Conservation (phyloP, 2,113 vertebrate species). For the Hippopotamus amphibius region DNA sequence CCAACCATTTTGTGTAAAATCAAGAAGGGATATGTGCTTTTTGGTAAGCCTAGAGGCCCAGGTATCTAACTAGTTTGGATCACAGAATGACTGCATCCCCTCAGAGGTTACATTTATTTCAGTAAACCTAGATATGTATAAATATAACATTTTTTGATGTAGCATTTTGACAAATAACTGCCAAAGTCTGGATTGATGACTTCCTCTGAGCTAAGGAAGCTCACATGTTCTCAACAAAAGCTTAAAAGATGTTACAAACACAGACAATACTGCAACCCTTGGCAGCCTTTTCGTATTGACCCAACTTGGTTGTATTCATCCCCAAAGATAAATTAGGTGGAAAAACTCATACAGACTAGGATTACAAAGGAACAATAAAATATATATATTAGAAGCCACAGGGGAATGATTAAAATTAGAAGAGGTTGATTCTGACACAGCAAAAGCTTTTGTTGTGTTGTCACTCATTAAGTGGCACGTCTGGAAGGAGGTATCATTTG, state of each 20-base stretch:
- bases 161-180: slow-evolving; percentile 64
- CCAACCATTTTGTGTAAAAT: slow-evolving; percentile 68
- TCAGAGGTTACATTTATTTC: slow-evolving; percentile 72
- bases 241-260: not conserved
- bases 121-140: slow-evolving; percentile 48
- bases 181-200: slow-evolving; percentile 23
- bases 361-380: not conserved
- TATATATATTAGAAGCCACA: not conserved
- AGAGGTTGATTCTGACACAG: not conserved
- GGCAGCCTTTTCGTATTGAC: not conserved
- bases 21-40: slow-evolving; percentile 57
- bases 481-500: slow-evolving; percentile 12
- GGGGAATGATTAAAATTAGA: slow-evolving; percentile 41
- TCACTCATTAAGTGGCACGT: not conserved
- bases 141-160: slow-evolving; percentile 57
- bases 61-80: slow-evolving; percentile 48
- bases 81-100: slow-evolving; percentile 33
- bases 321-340: slow-evolving; percentile 4
- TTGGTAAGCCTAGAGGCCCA: slow-evolving; percentile 45
- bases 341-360: not conserved
- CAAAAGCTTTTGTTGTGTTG: not conserved
- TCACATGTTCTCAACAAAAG: slow-evolving; percentile 29
- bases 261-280: not conserved
- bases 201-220: slow-evolving; percentile 53
- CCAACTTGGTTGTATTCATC: not conserved